These are phyloP conservation scores for Ametastegia equiseti DNA, from an alignment of 2,888 invertebrate species.

Conservation along the genomic window DNA sequence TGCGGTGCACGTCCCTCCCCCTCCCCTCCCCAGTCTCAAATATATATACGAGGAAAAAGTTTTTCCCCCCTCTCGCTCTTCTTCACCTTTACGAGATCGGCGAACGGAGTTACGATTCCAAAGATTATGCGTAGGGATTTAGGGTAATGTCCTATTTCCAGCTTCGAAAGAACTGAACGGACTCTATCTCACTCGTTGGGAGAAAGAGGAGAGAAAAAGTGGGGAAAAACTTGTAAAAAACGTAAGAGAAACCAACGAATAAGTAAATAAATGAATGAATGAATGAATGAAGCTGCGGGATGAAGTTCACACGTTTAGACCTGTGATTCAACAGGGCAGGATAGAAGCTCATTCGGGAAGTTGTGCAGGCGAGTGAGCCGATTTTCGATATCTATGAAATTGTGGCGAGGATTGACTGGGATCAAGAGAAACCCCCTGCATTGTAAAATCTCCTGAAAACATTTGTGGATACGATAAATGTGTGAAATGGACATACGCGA, in stretches of 20 bases:
- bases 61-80: background rate
- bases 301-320: background rate
- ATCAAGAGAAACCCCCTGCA: constrained; percentile 15
- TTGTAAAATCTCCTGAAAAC: constrained; percentile 19
- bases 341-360: background rate
- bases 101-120: constrained; percentile 1
- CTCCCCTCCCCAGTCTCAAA: too few species aligned
- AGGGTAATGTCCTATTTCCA: background rate
- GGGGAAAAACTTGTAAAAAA: too few species aligned
- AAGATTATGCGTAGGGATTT: background rate
- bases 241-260: too few species aligned
- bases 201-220: too few species aligned
- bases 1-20: too few species aligned
- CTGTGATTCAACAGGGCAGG: background rate
- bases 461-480: background rate
- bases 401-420: constrained; percentile 21
- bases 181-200: background rate
- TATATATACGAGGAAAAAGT: background rate
- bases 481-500: background rate
- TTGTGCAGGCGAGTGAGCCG: background rate
- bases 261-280: background rate
- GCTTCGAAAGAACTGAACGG: background rate
- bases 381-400: constrained; percentile 23
- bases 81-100: background rate
- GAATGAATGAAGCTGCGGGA: background rate